phyloP scores from a whole-genome alignment of 2,113 vertebrate genomes.

The Myrmecobius fasciatus region DNA sequence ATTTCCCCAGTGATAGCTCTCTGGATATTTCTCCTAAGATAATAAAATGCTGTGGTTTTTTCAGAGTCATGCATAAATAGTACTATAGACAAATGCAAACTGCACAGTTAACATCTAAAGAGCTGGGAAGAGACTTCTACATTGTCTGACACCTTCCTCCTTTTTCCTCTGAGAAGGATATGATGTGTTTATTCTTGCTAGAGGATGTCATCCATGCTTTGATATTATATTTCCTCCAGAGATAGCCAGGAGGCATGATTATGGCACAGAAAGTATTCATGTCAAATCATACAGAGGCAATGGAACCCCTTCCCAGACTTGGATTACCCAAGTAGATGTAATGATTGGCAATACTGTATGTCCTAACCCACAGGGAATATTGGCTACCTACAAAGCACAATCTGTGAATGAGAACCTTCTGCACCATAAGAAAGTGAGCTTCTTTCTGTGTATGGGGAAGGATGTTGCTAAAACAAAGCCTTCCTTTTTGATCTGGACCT shows the following conservation, averaged over 20 bases:
- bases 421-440: not conserved
- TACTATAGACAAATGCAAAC: not conserved
- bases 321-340: rapidly evolving
- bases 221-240: rapidly evolving
- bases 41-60: constrained; percentile 25
- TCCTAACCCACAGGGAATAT: not conserved
- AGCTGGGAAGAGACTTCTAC: not conserved
- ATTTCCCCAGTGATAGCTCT: not conserved
- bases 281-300: not conserved
- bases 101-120: not conserved
- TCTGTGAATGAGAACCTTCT: not conserved
- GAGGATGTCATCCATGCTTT: rapidly evolving
- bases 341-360: rapidly evolving
- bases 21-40: not conserved
- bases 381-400: not conserved
- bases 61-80: not conserved
- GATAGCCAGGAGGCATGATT: not conserved
- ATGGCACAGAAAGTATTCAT: not conserved
- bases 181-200: rapidly evolving
- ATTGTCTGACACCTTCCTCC: rapidly evolving
- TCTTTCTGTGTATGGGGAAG: rapidly evolving
- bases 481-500: not conserved
- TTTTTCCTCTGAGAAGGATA: not conserved
- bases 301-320: not conserved
- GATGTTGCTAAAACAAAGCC: not conserved